These are phyloP conservation scores for Palloptera scutellata DNA, from an alignment of 2,888 invertebrate genomes.

Conservation along the genomic window DNA sequence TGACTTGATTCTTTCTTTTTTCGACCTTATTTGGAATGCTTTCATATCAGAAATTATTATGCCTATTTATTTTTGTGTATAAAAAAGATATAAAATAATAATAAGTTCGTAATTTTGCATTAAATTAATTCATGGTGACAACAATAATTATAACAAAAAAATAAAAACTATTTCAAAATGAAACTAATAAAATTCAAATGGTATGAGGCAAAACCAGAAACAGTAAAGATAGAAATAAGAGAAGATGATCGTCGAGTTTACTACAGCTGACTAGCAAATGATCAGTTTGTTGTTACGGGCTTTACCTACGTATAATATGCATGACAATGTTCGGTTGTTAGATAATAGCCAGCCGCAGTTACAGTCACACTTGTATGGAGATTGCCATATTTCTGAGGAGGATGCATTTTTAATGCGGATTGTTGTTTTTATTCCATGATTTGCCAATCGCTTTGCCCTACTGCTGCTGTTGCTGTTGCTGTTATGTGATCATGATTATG, in stretches of 20 bases:
- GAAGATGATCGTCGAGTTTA: no score
- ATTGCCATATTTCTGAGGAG: conserved; percentile 12
- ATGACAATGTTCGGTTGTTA: not conserved
- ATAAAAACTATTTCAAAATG: no score
- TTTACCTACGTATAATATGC: no score
- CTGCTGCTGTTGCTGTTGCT: conserved; percentile 16
- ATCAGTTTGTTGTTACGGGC: no score
- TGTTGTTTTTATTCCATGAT: not conserved
- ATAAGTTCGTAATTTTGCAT: conserved; percentile 23
- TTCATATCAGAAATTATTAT: no score
- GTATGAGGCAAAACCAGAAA: not conserved
- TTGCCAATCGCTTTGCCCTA: conserved; percentile 5
- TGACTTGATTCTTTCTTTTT: no score
- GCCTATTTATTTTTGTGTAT: no score
- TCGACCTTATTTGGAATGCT: no score
- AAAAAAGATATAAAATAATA: conserved; percentile 17
- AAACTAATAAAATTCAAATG: no score
- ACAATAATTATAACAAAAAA: conserved; percentile 4
- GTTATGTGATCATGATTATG: conserved; percentile 31
- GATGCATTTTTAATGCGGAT: conserved; percentile 45
- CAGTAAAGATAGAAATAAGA: not conserved
- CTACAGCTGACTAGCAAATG: no score
- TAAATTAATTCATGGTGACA: conserved; percentile 34
- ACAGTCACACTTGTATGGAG: not conserved
- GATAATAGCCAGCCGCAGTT: not conserved